Evolutionary conservation across 2,888 invertebrate species (phyloP), one percentile per base, ranked within the genome.

Genomic region (Mythimna impura): DNA sequence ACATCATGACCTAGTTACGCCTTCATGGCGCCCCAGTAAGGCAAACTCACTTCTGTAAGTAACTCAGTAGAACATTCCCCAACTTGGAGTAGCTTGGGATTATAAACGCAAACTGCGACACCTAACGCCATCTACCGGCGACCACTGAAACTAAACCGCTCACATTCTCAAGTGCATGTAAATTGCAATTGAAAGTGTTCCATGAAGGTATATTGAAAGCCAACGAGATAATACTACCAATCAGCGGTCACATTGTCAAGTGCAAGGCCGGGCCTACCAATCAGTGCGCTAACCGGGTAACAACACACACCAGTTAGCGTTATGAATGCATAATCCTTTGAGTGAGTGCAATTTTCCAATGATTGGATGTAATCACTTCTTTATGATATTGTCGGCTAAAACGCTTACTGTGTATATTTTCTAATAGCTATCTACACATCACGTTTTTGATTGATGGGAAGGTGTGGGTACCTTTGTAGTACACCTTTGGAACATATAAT

Each of bases 321-420:
- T 66, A 62, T 40, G 72, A 78, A 83, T 75, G 65, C 75, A 65
- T 72, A 60, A 71, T 66, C 22, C 57, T 69, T 60, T 69, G 80
- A 81, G 69, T 55, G 55, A 64, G 66, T 84, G 82, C 83, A 82
- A 85, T 86, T 85, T 84, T 82, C 47, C 74, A 73, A 84, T 84
- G 67, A 84, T 76, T 73, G 69, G 34, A 66, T 25, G 54, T 71
- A 69, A 80, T 34, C 60, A 65, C 40, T 67, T 47, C 66, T 71
- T 76, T 80, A 62, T 80, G 61, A 47, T 52, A 78, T 34, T 67
- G 20, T 57, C 47, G 6, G 50, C 8, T 43, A 34, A 62, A 68
- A 55, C 40, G 47, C 22, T 66, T 76, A 60, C 71, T 64, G n/a
- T n/a, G n/a, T n/a, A n/a, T n/a, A n/a, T n/a, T n/a, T n/a, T n/a